Conservation (phyloP, 2,797 vertebrate genomes). For the Dromococcyx pavoninus region DNA sequence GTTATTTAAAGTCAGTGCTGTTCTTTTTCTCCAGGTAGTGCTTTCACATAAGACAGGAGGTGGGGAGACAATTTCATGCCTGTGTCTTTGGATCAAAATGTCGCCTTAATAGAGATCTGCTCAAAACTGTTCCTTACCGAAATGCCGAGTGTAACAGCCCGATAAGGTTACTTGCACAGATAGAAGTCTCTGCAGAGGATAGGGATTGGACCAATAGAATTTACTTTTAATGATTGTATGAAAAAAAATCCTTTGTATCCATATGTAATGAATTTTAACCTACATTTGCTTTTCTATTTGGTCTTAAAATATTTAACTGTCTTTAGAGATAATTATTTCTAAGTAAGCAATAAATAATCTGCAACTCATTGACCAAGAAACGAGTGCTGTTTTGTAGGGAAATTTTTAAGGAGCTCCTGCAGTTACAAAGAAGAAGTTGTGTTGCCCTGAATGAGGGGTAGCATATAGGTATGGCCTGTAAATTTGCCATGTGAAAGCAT, state of each 20-base stretch:
- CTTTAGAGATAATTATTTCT: conserved; percentile 35
- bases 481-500: background rate
- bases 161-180: background rate
- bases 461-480: background rate
- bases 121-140: background rate
- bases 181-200: background rate
- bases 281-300: conserved; percentile 14
- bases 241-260: conserved; percentile 35
- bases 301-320: conserved; percentile 17
- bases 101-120: background rate
- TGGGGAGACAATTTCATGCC: conserved; percentile 26
- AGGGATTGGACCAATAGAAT: background rate
- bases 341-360: conserved; percentile 47
- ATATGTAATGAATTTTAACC: background rate
- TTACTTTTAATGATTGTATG: conserved; percentile 1
- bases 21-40: conserved; percentile 45
- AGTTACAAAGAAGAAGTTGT: conserved; percentile 38
- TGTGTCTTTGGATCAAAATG: conserved; percentile 39
- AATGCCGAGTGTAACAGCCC: conserved; percentile 10
- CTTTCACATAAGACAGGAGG: conserved; percentile 14
- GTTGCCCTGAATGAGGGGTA: background rate
- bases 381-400: conserved; percentile 1
- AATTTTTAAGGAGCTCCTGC: background rate
- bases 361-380: conserved; percentile 21
- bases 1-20: conserved; percentile 47